These are phyloP conservation scores for Iguana delicatissima DNA, from an alignment of 2,797 vertebrate genomes.

Conservation along the genomic window DNA sequence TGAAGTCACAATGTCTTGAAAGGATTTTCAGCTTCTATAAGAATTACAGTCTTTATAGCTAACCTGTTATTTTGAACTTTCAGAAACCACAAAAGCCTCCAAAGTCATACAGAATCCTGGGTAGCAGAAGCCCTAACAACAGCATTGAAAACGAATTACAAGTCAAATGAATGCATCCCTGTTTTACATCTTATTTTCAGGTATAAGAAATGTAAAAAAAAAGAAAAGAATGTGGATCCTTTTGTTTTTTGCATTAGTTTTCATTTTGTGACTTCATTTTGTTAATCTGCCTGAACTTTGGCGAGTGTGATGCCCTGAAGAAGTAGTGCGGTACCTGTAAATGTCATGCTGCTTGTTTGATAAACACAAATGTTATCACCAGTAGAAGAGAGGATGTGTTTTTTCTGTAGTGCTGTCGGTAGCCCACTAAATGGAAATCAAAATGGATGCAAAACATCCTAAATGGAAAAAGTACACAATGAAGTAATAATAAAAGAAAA, in stretches of 20 bases:
- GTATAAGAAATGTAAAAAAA: background rate
- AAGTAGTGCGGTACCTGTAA: background rate
- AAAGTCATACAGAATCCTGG: background rate
- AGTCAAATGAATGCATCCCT: background rate
- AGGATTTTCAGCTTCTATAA: background rate
- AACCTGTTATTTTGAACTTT: background rate
- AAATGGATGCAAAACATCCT: background rate
- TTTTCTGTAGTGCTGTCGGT: background rate
- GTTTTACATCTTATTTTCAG: background rate
- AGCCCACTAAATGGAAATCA: background rate
- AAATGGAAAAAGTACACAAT: background rate
- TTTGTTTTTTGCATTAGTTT: background rate
- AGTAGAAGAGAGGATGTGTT: background rate
- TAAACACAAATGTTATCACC: background rate
- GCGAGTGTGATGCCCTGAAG: background rate
- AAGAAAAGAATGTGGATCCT: background rate
- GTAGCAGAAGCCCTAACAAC: background rate
- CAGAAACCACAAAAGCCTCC: background rate
- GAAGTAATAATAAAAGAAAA: background rate
- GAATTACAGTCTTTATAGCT: background rate
- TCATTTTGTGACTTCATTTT: background rate
- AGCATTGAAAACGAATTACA: background rate
- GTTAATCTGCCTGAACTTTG: background rate
- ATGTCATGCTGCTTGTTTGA: background rate
- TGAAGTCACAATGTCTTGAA: background rate